Conservation (phyloP, 2,113 vertebrate species). For the Antennarius striatus region DNA sequence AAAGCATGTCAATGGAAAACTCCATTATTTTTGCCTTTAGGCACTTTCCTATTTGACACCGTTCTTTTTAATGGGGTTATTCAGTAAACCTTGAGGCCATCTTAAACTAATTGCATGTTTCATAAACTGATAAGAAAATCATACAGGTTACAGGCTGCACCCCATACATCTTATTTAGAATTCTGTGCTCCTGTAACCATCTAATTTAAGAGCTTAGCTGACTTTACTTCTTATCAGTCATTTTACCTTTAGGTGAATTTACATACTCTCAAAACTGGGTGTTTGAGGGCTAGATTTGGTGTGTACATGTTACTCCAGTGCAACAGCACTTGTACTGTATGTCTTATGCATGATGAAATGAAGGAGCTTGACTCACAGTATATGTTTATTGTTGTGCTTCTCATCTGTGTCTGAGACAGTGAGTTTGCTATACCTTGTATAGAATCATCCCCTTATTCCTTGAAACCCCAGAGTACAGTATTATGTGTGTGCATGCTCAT, state of each 20-base stretch:
- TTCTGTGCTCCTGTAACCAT: conserved; percentile 44
- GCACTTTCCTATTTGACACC: conserved; percentile 66
- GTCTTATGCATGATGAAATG: conserved; percentile 31
- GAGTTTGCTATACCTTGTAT: conserved; percentile 38
- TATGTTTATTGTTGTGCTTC: conserved; percentile 36
- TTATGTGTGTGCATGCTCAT: conserved; percentile 49
- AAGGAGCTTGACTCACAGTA: conserved; percentile 38
- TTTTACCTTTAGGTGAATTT: conserved; percentile 56
- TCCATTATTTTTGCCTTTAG: conserved; percentile 65
- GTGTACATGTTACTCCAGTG: neutral
- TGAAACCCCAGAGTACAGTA: conserved; percentile 35
- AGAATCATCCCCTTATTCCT: conserved; percentile 36
- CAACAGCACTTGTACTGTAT: conserved; percentile 15
- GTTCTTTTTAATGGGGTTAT: conserved; percentile 68
- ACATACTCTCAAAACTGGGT: conserved; percentile 29
- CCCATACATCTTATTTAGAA: conserved; percentile 59
- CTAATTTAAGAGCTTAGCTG: conserved; percentile 60
- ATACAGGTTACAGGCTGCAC: conserved; percentile 51
- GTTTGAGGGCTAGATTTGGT: conserved; percentile 11
- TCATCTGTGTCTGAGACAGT: conserved; percentile 43
- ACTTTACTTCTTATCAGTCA: conserved; percentile 59
- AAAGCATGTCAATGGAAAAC: conserved; percentile 69
- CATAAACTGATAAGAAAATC: conserved; percentile 70
- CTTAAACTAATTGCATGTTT: conserved; percentile 72
- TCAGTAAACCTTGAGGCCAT: conserved; percentile 62